Conservation (phyloP, 2,888 invertebrate species). For the Gisinianus flammeolus region DNA sequence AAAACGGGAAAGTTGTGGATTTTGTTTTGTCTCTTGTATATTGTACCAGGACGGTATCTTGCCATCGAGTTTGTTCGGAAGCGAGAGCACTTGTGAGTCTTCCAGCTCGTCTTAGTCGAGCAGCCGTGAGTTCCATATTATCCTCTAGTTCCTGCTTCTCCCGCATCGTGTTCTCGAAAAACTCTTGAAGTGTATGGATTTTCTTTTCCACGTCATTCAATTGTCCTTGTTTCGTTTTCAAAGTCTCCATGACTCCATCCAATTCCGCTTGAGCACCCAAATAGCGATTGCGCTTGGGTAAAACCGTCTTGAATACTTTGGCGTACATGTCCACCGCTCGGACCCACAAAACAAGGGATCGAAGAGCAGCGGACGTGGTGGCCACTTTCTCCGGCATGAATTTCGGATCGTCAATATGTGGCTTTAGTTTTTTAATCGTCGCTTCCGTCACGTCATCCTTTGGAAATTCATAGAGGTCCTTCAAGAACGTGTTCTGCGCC, state of each 20-base stretch:
- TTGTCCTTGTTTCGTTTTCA: constrained; percentile 80
- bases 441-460: constrained; percentile 84
- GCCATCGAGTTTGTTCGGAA: constrained; percentile 87
- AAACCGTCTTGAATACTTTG: constrained; percentile 83
- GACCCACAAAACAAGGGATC: constrained; percentile 91
- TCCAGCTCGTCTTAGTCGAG: constrained; percentile 79
- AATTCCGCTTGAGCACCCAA: constrained; percentile 69
- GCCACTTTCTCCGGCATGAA: constrained; percentile 84
- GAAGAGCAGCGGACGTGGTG: constrained; percentile 85
- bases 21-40: no score
- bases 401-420: constrained; percentile 82
- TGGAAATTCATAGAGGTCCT: constrained; percentile 80
- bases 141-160: constrained; percentile 77
- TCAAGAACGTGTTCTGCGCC: constrained; percentile 82
- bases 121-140: constrained; percentile 78
- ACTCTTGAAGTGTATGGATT: constrained; percentile 67
- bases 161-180: constrained; percentile 74
- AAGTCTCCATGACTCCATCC: constrained; percentile 74
- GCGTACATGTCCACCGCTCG: constrained; percentile 88
- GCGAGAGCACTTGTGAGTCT: constrained; percentile 83
- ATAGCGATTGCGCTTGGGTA: constrained; percentile 75
- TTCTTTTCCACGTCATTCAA: constrained; percentile 81
- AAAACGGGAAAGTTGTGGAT: no score
- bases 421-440: constrained; percentile 77
- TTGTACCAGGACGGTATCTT: constrained; percentile 71